phyloP scores from a whole-genome alignment of 2,888 invertebrate genomes.

The Brachynemurus nebulosus region DNA sequence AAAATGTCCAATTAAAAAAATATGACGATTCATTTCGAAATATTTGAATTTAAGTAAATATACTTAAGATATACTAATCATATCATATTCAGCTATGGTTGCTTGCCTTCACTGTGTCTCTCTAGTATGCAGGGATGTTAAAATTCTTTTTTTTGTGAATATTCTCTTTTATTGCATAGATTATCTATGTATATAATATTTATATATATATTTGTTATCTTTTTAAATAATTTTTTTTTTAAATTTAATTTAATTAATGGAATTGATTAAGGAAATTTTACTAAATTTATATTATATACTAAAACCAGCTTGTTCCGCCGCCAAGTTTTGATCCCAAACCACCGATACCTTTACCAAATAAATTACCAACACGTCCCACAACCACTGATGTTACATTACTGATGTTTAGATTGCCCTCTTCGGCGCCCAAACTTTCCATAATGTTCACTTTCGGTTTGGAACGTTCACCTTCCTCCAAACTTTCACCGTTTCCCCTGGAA shows the following conservation, averaged over 20 bases:
- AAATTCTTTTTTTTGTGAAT: not conserved
- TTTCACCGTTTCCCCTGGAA: conserved; percentile 26
- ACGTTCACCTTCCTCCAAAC: conserved; percentile 43
- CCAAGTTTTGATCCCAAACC: conserved; percentile 81
- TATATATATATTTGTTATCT: not conserved
- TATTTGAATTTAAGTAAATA: not conserved
- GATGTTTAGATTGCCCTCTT: conserved; percentile 61
- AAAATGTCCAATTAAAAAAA: not conserved
- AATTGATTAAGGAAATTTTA: not conserved
- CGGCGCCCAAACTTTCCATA: conserved; percentile 48
- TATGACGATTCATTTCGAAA: not conserved
- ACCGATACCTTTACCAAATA: conserved; percentile 81
- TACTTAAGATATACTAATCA: not conserved
- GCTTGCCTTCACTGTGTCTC: too few relatives aligned
- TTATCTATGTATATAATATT: not conserved
- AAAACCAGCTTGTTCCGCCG: conserved; percentile 76
- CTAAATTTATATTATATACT: conserved; percentile 24
- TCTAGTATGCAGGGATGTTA: too few relatives aligned
- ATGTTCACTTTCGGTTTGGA: conserved; percentile 45
- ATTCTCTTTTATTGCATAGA: not conserved
- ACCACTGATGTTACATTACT: conserved; percentile 72
- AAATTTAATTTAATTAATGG: not conserved
- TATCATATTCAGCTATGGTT: conserved; percentile 1
- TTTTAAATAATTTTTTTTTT: not conserved
- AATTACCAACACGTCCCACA: conserved; percentile 77